Percentiles rank a stretch among this genome's conserved stretches.
Conservation (phyloP, 2,888 invertebrate species). For the Penaeus monodon region DNA sequence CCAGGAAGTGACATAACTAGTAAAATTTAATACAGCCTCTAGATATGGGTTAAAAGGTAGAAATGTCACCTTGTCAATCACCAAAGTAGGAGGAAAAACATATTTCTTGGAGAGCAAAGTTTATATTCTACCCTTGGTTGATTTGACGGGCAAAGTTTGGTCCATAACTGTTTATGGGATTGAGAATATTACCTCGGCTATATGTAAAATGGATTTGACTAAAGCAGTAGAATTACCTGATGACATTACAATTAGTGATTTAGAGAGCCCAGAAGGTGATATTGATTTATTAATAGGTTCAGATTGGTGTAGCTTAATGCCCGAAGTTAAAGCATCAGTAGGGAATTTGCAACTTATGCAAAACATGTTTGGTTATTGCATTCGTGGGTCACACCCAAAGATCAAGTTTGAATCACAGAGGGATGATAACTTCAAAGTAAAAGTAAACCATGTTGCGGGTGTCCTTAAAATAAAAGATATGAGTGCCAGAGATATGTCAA, state of each 20-base stretch:
- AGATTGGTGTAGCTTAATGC: slow-evolving; percentile 17
- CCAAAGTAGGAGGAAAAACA: too few relatives aligned
- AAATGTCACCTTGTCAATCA: too few relatives aligned
- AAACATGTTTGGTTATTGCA: slow-evolving; percentile 28
- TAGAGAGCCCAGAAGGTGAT: slow-evolving; percentile 7
- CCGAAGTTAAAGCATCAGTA: slow-evolving; percentile 13
- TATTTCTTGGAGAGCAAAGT: too few relatives aligned
- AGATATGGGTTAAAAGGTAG: too few relatives aligned
- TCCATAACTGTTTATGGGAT: too few relatives aligned
- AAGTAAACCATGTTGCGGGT: slow-evolving; percentile 17
- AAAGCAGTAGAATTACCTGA: slow-evolving; percentile 5
- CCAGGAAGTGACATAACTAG: too few relatives aligned
- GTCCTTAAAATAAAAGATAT: neutral
- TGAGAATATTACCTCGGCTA: too few relatives aligned
- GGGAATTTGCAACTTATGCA: slow-evolving; percentile 9
- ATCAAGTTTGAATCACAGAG: too few relatives aligned
- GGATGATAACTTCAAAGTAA: slow-evolving; percentile 16
- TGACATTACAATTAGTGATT: slow-evolving; percentile 4
- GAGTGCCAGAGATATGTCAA: neutral
- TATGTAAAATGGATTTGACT: slow-evolving; percentile 13
- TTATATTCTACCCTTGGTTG: too few relatives aligned
- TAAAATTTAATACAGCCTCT: too few relatives aligned
- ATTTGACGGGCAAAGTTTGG: too few relatives aligned
- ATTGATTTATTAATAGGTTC: slow-evolving; percentile 28
- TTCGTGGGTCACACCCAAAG: slow-evolving; percentile 18